Evolutionary conservation across 2,888 invertebrate species (phyloP).

Genomic region (Nasonia oneida): DNA sequence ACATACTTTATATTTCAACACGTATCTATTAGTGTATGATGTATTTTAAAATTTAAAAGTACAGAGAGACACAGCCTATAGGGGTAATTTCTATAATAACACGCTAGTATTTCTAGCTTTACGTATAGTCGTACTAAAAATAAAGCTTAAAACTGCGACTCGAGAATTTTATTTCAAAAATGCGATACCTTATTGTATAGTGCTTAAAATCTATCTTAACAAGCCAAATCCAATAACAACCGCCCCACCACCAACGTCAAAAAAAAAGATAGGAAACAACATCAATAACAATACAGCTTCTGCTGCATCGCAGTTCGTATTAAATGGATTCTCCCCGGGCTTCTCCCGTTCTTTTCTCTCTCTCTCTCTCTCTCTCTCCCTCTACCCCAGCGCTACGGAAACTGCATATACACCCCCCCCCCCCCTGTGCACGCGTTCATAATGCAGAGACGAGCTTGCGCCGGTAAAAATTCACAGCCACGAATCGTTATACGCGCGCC

Average conservation of each 20-base stretch:
- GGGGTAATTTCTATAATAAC: no score
- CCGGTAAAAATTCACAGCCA: not conserved
- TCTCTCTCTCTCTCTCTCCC: slow-evolving; percentile 5
- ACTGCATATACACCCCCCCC: not conserved
- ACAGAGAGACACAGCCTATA: no score
- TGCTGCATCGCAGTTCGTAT: not conserved
- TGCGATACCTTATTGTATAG: no score
- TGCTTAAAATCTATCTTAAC: no score
- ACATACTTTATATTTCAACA: no score
- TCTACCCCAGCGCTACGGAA: not conserved
- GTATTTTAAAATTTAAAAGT: no score
- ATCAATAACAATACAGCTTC: not conserved
- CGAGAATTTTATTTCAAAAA: no score
- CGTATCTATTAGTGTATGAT: no score
- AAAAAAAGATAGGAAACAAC: not conserved
- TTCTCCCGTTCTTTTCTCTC: not conserved
- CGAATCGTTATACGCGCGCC: not conserved
- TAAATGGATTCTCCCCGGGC: slow-evolving; percentile 28
- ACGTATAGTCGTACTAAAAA: no score
- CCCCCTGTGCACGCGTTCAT: slow-evolving; percentile 24
- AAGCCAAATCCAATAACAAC: not conserved
- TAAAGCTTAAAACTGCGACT: no score
- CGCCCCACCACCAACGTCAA: not conserved
- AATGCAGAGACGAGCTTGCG: slow-evolving; percentile 26
- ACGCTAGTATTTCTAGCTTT: no score